Evolutionary conservation across 1,140 invertebrate genomes (phyloP), one percentile per base, ranked within the genome.

Genomic region (Drosophila parabipectinata): DNA sequence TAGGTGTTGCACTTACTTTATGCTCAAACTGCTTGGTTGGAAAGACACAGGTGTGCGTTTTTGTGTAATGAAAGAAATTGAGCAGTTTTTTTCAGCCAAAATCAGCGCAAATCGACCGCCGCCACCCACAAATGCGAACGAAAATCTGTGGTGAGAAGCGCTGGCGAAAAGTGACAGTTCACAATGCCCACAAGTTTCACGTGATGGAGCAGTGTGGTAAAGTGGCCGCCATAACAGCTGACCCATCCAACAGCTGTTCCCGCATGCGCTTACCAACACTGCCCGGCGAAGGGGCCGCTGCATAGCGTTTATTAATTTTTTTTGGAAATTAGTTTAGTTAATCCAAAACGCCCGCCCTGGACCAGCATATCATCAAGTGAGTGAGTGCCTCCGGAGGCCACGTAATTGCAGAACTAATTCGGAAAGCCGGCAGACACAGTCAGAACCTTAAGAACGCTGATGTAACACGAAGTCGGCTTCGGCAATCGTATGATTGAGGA

Each of bases 41-140:
- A 72, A 63, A 69, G 34, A 59, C 59, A 76, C 76, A 58, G 37
- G 34, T 75, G 60, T 28, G 59, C 18, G 59, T 18, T 72, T 76
- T 76, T 77, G 81, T 77, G 77, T 67, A 74, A 72, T 79, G 14
- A 54, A 47, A 54, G 57, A 79, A 44, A 64, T 60, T 61, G 47
- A 67, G 47, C 57, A 47, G 44, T 48, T 72, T 67, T 61, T 62
- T 10, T 71, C 34, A 71, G 73, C 74, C 60, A 61, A 58, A 79
- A 88, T 83, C 54, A 74, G 76, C 75, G 68, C 83, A 75, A 75
- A 72, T 58, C 77, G 64, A 83, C 83, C 79, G 82, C 83, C 74
- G 77, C 83, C 84, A 88, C 83, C 84, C 82, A 84, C 82, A 76
- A 64, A 79, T 74, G 53, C 64, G 64, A 67, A 71, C 73, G 60